phyloP scores from a whole-genome alignment of 1,140 invertebrate species.

The Aethina tumida region DNA sequence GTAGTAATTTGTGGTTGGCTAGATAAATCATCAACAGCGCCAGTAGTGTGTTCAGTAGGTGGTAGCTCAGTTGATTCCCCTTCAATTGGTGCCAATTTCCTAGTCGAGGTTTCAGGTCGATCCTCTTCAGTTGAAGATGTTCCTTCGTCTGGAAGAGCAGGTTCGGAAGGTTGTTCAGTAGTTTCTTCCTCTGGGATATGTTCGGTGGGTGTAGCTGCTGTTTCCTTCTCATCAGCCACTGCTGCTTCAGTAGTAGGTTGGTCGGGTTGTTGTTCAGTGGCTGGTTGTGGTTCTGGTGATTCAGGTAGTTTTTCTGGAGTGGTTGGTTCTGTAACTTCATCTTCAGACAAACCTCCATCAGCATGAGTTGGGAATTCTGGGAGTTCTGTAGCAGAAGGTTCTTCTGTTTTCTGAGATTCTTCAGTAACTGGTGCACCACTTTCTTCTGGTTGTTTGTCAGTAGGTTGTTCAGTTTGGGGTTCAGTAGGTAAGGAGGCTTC shows the following conservation, averaged over 20 bases:
- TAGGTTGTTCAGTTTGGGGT: conserved; percentile 6
- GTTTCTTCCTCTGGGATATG: conserved; percentile 6
- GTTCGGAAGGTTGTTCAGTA: conserved; percentile 1
- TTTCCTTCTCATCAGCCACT: neutral
- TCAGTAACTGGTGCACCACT: no score
- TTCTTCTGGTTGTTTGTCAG: conserved; percentile 4
- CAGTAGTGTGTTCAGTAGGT: neutral
- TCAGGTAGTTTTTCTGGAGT: conserved; percentile 5
- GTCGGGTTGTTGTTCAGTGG: neutral
- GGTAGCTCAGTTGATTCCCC: conserved; percentile 14
- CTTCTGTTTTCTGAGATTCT: conserved; percentile 1
- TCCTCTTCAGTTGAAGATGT: neutral
- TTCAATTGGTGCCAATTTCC: conserved; percentile 15
- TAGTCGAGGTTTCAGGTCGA: neutral
- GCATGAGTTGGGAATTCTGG: conserved; percentile 7
- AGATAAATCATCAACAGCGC: neutral
- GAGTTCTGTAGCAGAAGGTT: conserved; percentile 4
- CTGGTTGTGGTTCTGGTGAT: no score
- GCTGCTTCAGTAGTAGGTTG: neutral
- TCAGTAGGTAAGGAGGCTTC: conserved; percentile 7
- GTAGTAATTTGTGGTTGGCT: conserved; percentile 1
- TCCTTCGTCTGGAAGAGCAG: conserved; percentile 3
- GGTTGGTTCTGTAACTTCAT: conserved; percentile 7
- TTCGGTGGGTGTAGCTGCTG: neutral
- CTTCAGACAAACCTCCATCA: neutral